phyloP scores from a whole-genome alignment of 2,797 vertebrate species.

The Trematomus bernacchii region DNA sequence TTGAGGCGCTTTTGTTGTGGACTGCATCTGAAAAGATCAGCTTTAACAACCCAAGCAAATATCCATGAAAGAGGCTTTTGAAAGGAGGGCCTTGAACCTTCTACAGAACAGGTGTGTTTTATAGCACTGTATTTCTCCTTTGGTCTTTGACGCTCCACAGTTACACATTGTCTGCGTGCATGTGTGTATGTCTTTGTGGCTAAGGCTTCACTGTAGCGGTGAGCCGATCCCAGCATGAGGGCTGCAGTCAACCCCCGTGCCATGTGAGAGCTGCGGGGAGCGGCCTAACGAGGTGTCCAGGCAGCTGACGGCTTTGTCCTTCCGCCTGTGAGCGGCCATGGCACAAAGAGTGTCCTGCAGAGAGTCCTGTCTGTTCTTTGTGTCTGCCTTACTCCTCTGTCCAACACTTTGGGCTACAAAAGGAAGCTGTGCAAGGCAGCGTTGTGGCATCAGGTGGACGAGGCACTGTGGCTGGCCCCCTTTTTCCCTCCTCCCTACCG shows the following conservation, averaged over 20 bases:
- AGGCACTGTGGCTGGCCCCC: constrained; percentile 38
- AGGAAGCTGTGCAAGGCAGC: constrained; percentile 53
- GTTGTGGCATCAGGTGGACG: constrained; percentile 81
- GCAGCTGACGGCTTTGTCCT: constrained; percentile 82
- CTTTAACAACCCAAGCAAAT: constrained; percentile 73
- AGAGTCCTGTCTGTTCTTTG: constrained; percentile 84
- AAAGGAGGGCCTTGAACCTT: constrained; percentile 61
- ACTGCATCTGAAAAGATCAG: constrained; percentile 66
- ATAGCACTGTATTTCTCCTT: constrained; percentile 62
- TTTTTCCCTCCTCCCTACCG: constrained; percentile 27
- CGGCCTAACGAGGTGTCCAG: constrained; percentile 82
- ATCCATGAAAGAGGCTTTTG: constrained; percentile 65
- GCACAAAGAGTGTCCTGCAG: constrained; percentile 79
- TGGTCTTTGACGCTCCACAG: constrained; percentile 50
- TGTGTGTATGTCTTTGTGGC: constrained; percentile 42
- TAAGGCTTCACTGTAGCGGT: constrained; percentile 59
- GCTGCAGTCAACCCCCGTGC: constrained; percentile 65
- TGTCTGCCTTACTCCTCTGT: constrained; percentile 73
- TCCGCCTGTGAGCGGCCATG: constrained; percentile 62
- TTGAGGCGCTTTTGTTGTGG: constrained; percentile 60
- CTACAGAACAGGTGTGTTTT: constrained; percentile 81
- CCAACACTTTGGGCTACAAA: constrained; percentile 70
- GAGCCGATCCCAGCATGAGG: constrained; percentile 66
- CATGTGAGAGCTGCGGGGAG: constrained; percentile 79
- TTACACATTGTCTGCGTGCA: constrained; percentile 30